Evolutionary conservation across 2,888 invertebrate species (phyloP), one percentile per base, ranked within the genome.

Genomic region (Hydrotaea cyrtoneurina): DNA sequence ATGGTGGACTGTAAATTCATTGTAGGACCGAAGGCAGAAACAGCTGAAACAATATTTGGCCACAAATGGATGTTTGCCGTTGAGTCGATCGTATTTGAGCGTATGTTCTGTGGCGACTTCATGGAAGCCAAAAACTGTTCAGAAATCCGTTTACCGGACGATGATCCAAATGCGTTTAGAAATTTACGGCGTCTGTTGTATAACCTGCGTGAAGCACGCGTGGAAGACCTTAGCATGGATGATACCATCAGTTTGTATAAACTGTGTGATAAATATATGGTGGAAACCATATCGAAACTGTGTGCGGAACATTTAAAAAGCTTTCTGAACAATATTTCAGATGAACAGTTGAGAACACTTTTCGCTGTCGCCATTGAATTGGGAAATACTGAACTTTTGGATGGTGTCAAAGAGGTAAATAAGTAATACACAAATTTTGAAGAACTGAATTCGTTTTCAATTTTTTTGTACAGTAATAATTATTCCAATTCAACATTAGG

Each of bases 51-150:
- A 57, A 55, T 81, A 26, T 2, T 0, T 8, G 81, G 81, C 10
- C 81, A 81, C 55, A 77, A 66, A 73, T 3, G 76, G n/a, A 81
- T 81, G 72, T 81, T 81, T 66, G 26, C 72, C 8, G 23, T 72
- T 23, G 72, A 77, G 64, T 81, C 81, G 2, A 72, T 72, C 15
- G 77, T 77, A 13, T 75, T 81, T 0, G 81, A 81, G 55, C 46
- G 39, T 31, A 78, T 75, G 64, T 19, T 78, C 3, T 31, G 5
- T 43, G 78, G 77, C 10, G 10, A 43, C 7, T 81, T 81, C 36
- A 13, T 15, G 7, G 81, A 81, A 73, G 71, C 71, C 11, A 11
- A 46, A 64, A 50, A 50, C 2, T 69, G 31, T 0, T n/a, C 36
- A 0, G 11, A 57, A 13, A 72, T 81, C 64, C 53, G 53, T 7